A percentile compares a stretch with the other conserved stretches of the same genome.
phyloP scores from a whole-genome alignment of 2,113 vertebrate genomes.

The Cephalopholis sonnerati region DNA sequence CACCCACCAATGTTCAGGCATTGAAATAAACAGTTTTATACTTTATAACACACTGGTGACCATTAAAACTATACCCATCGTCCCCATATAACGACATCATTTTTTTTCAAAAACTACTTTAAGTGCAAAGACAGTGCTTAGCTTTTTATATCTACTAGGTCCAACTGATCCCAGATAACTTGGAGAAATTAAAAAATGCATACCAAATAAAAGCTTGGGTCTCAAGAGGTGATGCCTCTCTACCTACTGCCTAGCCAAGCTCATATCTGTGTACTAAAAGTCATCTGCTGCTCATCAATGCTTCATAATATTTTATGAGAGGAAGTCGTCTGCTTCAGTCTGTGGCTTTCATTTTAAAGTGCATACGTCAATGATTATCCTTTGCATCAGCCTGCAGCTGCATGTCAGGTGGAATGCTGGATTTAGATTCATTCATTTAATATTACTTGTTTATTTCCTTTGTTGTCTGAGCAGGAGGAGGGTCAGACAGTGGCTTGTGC shows the following conservation, averaged over 20 bases:
- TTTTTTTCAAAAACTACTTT: no score
- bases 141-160: no score
- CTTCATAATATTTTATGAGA: not conserved
- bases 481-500: not conserved
- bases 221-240: not conserved
- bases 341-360: not conserved
- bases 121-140: no score
- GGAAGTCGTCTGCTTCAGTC: not conserved
- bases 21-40: no score
- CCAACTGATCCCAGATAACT: no score
- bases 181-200: no score
- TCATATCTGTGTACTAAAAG: not conserved
- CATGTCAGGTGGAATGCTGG: not conserved
- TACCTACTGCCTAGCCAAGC: not conserved
- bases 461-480: not conserved
- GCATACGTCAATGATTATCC: not conserved
- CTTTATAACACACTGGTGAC: no score
- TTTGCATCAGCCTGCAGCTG: not conserved
- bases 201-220: no score
- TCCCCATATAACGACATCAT: no score
- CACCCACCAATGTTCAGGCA: no score
- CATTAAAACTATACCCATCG: no score
- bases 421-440: not conserved
- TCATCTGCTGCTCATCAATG: not conserved
- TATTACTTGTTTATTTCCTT: not conserved